Base-by-base conservation (phyloP, 2,888 invertebrate species). In the Candidula unifasciata region DNA sequence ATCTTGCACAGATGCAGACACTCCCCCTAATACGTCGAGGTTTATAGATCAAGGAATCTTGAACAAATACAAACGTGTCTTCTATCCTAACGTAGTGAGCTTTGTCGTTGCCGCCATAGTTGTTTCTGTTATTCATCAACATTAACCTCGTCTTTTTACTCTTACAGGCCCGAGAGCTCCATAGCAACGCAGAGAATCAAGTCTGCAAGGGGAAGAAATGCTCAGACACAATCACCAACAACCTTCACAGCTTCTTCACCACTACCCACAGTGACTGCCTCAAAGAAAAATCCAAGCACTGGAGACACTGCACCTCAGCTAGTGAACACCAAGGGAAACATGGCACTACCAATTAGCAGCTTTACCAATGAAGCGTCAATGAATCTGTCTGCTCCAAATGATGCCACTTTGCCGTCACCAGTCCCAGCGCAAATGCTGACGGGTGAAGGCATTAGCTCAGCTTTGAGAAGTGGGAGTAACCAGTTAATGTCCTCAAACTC, bases 141-240 rank as follows among this genome's bases (percentile, higher is more conserved):
- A 13, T 44, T 44, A 44, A 44, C 44, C 44, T 44, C 2, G 13
- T 44, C 44, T 44, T 44, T n/a, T 13, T 44, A 44, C 44, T 21
- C 10, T 44, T 79, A 10, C 79, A 79, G 79, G 66, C 10, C 64
- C 2, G 79, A 79, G 13, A 79, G 30, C 44, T 37, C 30, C 27
- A 1, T 44, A 18, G 3, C 79, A n/a, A 79, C 44, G 52, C 66
- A n/a, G 5, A 66, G 79, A 66, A 5, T 30, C 21, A 37, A 30
- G 21, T 30, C 66, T 1, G 1, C 79, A 44, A 66, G 24, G 52
- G 79, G 44, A 24, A 64, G 60, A 10, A 21, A 16, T 10, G 57
- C 77, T 30, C 16, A 2, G n/a, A 6, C 44, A 44, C 64, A 57
- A 21, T 30, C 44, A 13, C 79, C 79, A 66, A 21, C 24, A 64